Percentiles rank a stretch among this genome's conserved stretches.
These are phyloP conservation scores for Eueremaeus valkanovi DNA, from an alignment of 2,888 invertebrate genomes.

Conservation along the genomic window DNA sequence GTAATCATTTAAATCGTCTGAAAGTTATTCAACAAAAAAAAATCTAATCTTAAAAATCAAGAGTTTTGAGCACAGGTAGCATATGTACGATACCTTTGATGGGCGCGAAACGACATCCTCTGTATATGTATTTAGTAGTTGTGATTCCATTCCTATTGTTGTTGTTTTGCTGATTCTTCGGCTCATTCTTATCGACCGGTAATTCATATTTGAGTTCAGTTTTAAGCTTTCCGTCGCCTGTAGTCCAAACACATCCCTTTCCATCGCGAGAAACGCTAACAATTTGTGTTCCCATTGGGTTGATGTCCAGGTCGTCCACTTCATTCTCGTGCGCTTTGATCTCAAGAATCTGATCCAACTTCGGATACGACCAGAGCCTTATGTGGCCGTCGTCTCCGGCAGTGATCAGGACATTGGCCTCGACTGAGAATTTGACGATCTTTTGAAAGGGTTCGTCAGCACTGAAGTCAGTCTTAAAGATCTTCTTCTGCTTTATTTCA, in stretches of 20 bases:
- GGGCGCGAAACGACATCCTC: slow-evolving; percentile 51
- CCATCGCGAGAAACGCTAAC: slow-evolving; percentile 85
- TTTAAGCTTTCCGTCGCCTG: slow-evolving; percentile 62
- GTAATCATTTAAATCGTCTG: slow-evolving; percentile 62
- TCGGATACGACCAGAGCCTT: slow-evolving; percentile 83
- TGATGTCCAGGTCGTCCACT: slow-evolving; percentile 90
- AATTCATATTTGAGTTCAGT: slow-evolving; percentile 70
- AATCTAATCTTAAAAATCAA: neutral
- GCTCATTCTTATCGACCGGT: slow-evolving; percentile 56
- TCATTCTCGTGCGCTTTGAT: slow-evolving; percentile 79
- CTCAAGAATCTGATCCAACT: slow-evolving; percentile 65
- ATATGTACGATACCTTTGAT: slow-evolving; percentile 24
- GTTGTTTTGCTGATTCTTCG: slow-evolving; percentile 15
- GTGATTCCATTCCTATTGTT: neutral
- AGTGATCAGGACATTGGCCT: slow-evolving; percentile 76
- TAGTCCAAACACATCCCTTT: slow-evolving; percentile 73
- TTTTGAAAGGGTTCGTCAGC: slow-evolving; percentile 75
- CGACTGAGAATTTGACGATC: slow-evolving; percentile 72
- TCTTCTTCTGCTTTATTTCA: slow-evolving; percentile 51
- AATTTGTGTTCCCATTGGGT: slow-evolving; percentile 68
- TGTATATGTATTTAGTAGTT: slow-evolving; percentile 49
- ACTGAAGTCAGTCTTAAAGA: slow-evolving; percentile 53
- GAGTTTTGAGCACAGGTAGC: neutral
- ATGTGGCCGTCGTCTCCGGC: slow-evolving; percentile 86
- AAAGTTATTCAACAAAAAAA: slow-evolving; percentile 61